Percentiles rank a stretch among this genome's conserved stretches.
phyloP scores from a whole-genome alignment of 2,888 invertebrate species.

The Xanthia icteritia region DNA sequence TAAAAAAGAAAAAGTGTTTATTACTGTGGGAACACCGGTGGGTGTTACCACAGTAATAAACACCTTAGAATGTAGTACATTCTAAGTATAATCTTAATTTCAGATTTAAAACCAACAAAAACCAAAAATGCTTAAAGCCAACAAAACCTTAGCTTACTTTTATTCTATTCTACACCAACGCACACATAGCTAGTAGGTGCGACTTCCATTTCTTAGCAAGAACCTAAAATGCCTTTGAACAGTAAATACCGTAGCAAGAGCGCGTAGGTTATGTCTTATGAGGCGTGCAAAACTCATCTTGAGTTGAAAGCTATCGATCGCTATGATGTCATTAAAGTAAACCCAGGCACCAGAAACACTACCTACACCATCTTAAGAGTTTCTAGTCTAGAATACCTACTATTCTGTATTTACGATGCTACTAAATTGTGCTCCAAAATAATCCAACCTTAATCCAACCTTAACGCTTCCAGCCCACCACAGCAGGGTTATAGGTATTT shows the following conservation, averaged over 20 bases:
- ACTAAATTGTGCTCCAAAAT: not conserved
- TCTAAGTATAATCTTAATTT: not conserved
- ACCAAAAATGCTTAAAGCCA: not conserved
- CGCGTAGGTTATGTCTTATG: conserved; percentile 20
- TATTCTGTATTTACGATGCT: not conserved
- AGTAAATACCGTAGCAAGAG: conserved; percentile 1
- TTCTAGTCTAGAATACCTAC: not conserved
- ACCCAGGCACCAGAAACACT: not conserved
- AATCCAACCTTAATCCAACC: not conserved
- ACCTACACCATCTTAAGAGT: not conserved
- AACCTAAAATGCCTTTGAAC: not conserved
- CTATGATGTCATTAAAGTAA: conserved; percentile 36
- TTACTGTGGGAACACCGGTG: conserved; percentile 36
- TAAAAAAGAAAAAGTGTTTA: conserved; percentile 40
- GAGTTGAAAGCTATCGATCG: conserved; percentile 27
- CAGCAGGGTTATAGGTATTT: not conserved
- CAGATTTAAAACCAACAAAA: not conserved
- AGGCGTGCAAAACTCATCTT: conserved; percentile 20
- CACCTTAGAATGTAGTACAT: too few species aligned
- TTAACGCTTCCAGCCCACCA: not conserved
- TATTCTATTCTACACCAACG: not conserved
- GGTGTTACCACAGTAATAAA: too few species aligned
- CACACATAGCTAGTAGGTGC: not conserved
- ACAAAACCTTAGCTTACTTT: not conserved
- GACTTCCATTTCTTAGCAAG: not conserved